Base-by-base conservation (phyloP, 2,113 vertebrate genomes). In the Ia io region DNA sequence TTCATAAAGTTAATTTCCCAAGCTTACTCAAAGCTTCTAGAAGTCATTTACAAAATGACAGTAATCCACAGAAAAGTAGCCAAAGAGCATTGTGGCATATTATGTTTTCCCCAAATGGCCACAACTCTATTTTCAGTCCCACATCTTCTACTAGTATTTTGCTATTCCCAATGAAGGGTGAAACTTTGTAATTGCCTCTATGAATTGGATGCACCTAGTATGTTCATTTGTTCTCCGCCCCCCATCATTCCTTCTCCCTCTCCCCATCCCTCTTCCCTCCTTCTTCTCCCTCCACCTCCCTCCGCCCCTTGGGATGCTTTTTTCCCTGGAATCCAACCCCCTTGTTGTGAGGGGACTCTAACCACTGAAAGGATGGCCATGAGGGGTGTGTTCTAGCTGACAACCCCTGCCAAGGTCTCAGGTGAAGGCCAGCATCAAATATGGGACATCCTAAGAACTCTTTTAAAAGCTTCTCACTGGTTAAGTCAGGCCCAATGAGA, bases 261-360 rank as follows among this genome's bases (percentile, higher is more conserved):
- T 23, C 5, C 35, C 47, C 56, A 0, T 1, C 23, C 1, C 30
- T 22, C 40, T 63, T n/a, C 35, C 32, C 42, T 67, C 42, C 8
- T 1, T 30, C 1, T 78, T 9, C 13, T 2, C 1, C 37, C 23
- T 28, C 56, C 2, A 4, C 5, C 1, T 5, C 2, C 4, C 28
- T 0, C 18, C 18, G 10, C 42, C 2, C 63, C 32, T 71, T 80
- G 17, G 14, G 5, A 12, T 82, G 11, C 17, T 16, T 18, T 17
- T 61, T 61, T 61, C 35, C 51, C 37, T 53, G 12, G 22, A 71
- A 77, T 37, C 67, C 32, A 76, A 8, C 3, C 28, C 8, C 5
- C 12, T 10, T 12, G 8, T 10, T 61, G 7, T 42, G 5, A 76
- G 30, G 65, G 7, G 40, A 67, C 22, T 18, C 40, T 51, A 30